Base-by-base conservation (phyloP, 2,113 vertebrate species). In the Origma solitaria region DNA sequence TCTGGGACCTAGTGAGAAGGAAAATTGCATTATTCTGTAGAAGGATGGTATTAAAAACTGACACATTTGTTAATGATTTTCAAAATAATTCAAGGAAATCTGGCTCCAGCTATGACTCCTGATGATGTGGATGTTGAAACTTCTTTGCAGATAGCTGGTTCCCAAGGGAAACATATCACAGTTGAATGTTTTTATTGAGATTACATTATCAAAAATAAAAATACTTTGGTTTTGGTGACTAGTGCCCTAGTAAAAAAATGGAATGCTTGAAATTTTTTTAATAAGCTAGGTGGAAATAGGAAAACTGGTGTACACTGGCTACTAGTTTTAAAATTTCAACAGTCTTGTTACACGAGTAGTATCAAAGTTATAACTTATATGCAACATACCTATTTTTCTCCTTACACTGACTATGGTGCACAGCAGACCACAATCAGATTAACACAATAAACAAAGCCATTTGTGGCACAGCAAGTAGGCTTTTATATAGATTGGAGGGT, bases 181-280 rank as follows among this genome's bases (percentile, higher is more conserved):
- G 69, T 12, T 86, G n/a, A 87, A 65, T 94, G 84, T 92, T 94
- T 95, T 94, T 61, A 30, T 86, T 92, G 65, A 76, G 91, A 94
- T 97, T 94, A 85, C 37, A 8, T 76, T 92, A 85, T 95, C 89
- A 89, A 69, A 82, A 91, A 82, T 42, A 82, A 94, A 89, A 49
- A 68, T 24, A 82, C 88, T 87, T 70, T 72, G 49, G 57, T 3
- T 60, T 91, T 45, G 25, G 50, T 65, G 53, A 17, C 38, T 75
- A 10, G 69, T 79, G 71, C 42, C 10, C 3, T 33, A 25, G 57
- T 56, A 42, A 35, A 71, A 71, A 84, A 45, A 78, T 3, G 2
- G 35, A 49, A n/a, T 50, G 20, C 49, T 94, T 90, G 6, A 14
- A 0, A 1, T 35, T 47, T 60, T 70, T 60, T 33, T 4, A 45